Evolutionary conservation across 2,797 vertebrate genomes (phyloP).

Genomic region (Cossypha niveicapilla): DNA sequence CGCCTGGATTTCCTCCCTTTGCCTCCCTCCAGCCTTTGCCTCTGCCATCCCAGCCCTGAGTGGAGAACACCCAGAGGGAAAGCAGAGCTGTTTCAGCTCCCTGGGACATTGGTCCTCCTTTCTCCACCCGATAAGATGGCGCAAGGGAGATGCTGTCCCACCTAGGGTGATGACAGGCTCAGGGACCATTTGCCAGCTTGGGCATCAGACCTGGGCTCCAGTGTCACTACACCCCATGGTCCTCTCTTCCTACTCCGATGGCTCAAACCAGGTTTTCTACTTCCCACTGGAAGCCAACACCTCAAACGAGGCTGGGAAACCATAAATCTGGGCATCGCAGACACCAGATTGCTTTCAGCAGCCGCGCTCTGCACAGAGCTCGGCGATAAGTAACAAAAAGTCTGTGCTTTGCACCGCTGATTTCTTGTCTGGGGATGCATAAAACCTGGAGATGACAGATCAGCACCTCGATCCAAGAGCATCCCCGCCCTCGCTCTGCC

Average conservation of each 20-base stretch:
- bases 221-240: rapidly evolving
- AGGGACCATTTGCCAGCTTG: background rate
- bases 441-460: conserved; percentile 57
- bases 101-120: background rate
- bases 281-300: conserved; percentile 30
- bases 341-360: conserved; percentile 64
- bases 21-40: background rate
- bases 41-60: background rate
- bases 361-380: conserved; percentile 1
- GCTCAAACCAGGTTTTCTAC: background rate
- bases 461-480: conserved; percentile 48
- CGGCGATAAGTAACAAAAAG: conserved; percentile 40
- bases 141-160: background rate
- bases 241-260: background rate
- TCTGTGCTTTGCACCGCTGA: background rate
- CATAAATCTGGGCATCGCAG: conserved; percentile 57
- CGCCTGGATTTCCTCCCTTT: background rate
- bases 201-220: background rate
- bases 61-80: background rate
- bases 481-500: background rate
- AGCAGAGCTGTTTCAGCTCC: background rate
- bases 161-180: background rate
- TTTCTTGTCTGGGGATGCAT: conserved; percentile 61
- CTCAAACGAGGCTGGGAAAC: conserved; percentile 4
- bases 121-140: background rate